These are phyloP conservation scores for Elymnias hypermnestra DNA, from an alignment of 1,140 invertebrate species.

Conservation along the genomic window DNA sequence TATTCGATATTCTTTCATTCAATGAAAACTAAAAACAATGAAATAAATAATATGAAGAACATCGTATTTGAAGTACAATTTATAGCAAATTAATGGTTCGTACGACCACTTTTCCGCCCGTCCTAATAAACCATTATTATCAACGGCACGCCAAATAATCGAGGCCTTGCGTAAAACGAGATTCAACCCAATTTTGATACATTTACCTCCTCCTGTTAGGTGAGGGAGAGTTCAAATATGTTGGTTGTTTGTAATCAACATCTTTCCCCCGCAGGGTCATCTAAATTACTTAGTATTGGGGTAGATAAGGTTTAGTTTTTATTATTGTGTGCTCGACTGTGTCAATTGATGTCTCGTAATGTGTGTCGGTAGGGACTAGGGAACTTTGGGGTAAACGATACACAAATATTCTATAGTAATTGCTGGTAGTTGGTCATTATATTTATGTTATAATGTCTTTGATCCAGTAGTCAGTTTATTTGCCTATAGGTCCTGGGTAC, in stretches of 20 bases:
- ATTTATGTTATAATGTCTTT: no score
- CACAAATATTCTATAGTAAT: slow-evolving; percentile 1
- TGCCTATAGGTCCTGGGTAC: no score
- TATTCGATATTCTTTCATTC: no score
- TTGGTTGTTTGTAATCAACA: slow-evolving; percentile 58
- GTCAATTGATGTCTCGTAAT: slow-evolving; percentile 43
- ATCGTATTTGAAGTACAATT: slow-evolving; percentile 20
- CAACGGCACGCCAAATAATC: slow-evolving; percentile 21
- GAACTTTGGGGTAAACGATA: not conserved
- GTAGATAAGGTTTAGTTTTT: slow-evolving; percentile 63
- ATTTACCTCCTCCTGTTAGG: slow-evolving; percentile 22
- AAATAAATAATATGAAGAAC: not conserved
- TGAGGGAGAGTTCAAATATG: slow-evolving; percentile 27
- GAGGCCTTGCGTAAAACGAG: slow-evolving; percentile 13
- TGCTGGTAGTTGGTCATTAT: not conserved
- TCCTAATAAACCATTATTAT: slow-evolving; percentile 36
- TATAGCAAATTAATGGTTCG: slow-evolving; percentile 22
- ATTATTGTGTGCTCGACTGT: slow-evolving; percentile 47
- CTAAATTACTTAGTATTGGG: slow-evolving; percentile 59
- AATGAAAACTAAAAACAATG: no score
- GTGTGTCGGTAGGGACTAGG: slow-evolving; percentile 11
- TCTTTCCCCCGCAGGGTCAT: slow-evolving; percentile 43
- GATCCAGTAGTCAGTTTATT: no score
- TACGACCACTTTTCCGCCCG: slow-evolving; percentile 25
- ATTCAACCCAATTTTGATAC: slow-evolving; percentile 10